Base-by-base conservation (phyloP, 2,888 invertebrate genomes). In the Drosophila subquinaria region DNA sequence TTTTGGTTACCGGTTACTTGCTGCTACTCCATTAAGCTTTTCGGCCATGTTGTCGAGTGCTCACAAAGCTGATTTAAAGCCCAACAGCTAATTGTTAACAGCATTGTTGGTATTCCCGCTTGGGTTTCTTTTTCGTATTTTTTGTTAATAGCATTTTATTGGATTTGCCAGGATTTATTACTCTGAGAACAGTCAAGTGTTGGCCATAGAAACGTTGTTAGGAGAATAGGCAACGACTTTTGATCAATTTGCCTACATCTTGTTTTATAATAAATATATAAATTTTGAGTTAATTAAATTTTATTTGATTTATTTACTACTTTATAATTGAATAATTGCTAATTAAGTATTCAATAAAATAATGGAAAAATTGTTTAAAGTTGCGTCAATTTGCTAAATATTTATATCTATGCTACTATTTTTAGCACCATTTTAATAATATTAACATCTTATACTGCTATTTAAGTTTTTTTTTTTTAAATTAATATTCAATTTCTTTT, bases 21-120 rank as follows among this genome's bases (percentile, higher is more conserved):
- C 3, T 51, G 38, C 47, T 59, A 30, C 60, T 40, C 50, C 38
- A 60, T 33, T 60, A 47, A 57, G 64, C 73, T 82, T 73, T 73
- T 76, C 38, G 76, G 79, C 87, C 85, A 83, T 88, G 82, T 79
- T 82, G 65, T 82, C 82, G 76, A 82, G 82, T 82, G 77, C 76
- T 52, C 57, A 43, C 76, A 87, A 82, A 82, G 82, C 88, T 53
- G 76, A 74, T 79, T 77, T 79, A 73, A 87, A 57, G 84, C 87
- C 73, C 69, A 52, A 62, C 50, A 13, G 20, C 15, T 45, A 36
- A 33, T 42, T 13, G 51, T 40, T 23, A 45, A 15, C 15, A 55
- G 45, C 68, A 73, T 62, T 67, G 57, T 57, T 61, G 42, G 52
- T 52, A 45, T 69, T 43, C 15, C 40, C 62, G n/a, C 11, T n/a